phyloP scores from a whole-genome alignment of 2,113 vertebrate species.

The Podocnemis expansa region DNA sequence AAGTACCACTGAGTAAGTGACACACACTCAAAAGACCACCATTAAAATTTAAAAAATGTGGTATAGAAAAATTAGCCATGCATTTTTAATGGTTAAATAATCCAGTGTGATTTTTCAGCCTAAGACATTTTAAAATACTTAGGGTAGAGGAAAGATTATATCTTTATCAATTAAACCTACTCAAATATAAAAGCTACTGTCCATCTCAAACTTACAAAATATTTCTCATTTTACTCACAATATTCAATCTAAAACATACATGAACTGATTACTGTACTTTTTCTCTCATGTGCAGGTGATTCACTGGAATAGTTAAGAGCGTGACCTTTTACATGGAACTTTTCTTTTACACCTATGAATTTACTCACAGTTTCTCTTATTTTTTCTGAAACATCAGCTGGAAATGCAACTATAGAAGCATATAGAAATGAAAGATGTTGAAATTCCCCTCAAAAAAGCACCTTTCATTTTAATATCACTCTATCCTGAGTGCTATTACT shows the following conservation, averaged over 20 bases:
- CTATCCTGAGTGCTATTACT: not conserved
- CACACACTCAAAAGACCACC: slow-evolving; percentile 8
- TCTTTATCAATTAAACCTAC: not conserved
- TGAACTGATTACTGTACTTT: not conserved
- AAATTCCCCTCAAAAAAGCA: not conserved
- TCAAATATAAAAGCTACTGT: not conserved
- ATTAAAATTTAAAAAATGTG: not conserved
- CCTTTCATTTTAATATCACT: not conserved
- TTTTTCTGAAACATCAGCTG: not conserved
- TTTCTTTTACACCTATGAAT: not conserved
- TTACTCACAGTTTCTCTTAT: not conserved
- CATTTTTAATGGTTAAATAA: slow-evolving; percentile 53
- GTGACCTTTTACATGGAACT: not conserved
- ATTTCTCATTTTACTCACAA: not conserved
- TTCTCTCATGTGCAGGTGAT: not conserved
- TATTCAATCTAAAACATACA: not conserved
- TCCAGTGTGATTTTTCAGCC: slow-evolving; percentile 33
- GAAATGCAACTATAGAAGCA: not conserved
- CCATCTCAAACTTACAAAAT: not conserved
- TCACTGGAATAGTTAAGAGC: not conserved
- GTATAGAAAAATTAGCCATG: not conserved
- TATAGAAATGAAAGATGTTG: not conserved
- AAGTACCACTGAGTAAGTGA: slow-evolving; percentile 44
- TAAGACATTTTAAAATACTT: not conserved
- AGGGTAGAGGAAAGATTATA: not conserved